Base-by-base conservation (phyloP, 2,888 invertebrate species). In the Scaptomyza polygonia region DNA sequence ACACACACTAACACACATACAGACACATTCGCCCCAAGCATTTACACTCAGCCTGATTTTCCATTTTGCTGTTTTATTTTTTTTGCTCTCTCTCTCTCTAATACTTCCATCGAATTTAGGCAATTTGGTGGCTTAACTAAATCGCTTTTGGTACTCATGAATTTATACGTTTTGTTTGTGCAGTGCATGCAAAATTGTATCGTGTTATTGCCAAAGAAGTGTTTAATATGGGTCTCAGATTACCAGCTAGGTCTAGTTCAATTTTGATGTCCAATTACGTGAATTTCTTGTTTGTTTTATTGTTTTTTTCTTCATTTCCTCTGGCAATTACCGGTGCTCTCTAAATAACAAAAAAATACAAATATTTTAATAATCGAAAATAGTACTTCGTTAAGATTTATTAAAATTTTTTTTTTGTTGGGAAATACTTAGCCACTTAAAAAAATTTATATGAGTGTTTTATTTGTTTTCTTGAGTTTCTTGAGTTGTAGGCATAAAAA, bases 161-260 rank as follows among this genome's bases (percentile, higher is more conserved):
- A 87, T 85, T 86, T 85, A 85, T 85, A 75, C 76, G 85, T 80
- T 85, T 85, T 75, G 85, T 85, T 85, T 85, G 85, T 85, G 85
- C 85, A 85, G 68, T 63, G 85, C 88, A 85, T 85, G 85, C 88
- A 85, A 78, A 82, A 82, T 72, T 54, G 40, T 44, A 9, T 9
- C 39, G 12, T 18, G 30, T 32, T 47, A 30, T 59, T 12, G 16
- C 54, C 34, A 64, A 43, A 56, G 43, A 55, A 62, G 58, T 58
- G 61, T 53, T 58, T 47, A 43, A 67, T 67, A 62, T 67, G 29
- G 45, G 30, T 18, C 12, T 32, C 18, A 52, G 44, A 66, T 58
- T 59, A n/a, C 39, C 53, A 43, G 48, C 40, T 57, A 54, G 44
- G 40, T 8, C 42, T 18, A 49, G 32, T 45, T 51, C 34, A 34